Evolutionary conservation across 2,888 invertebrate genomes (phyloP).

Genomic region (Lochmaea crataegi): DNA sequence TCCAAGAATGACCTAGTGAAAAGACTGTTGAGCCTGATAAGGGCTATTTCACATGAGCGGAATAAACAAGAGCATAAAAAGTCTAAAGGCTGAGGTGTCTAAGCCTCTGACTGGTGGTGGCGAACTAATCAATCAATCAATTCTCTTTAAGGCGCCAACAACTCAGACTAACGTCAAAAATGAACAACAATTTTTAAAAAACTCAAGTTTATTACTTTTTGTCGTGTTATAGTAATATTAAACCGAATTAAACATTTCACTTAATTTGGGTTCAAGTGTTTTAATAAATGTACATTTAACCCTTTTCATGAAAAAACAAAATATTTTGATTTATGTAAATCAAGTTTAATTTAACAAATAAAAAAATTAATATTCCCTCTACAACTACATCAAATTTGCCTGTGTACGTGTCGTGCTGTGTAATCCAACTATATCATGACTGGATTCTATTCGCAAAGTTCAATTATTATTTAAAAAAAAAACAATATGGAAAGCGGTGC

Average conservation of each 20-base stretch:
- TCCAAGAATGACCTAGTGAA: too few species aligned
- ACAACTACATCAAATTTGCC: neutral
- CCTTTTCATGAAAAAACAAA: neutral
- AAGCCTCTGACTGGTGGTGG: too few species aligned
- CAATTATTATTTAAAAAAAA: conserved; percentile 49
- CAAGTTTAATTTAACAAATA: too few species aligned
- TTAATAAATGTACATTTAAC: neutral
- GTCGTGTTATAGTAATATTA: neutral
- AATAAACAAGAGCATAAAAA: too few species aligned
- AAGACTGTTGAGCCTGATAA: too few species aligned
- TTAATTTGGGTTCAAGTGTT: neutral
- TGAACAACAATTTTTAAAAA: neutral
- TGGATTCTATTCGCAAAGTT: conserved; percentile 36
- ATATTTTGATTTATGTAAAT: neutral
- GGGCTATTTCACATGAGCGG: too few species aligned
- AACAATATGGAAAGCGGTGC: conserved; percentile 46
- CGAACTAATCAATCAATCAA: too few species aligned
- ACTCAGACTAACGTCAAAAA: too few species aligned
- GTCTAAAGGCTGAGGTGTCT: too few species aligned
- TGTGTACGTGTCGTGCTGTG: neutral
- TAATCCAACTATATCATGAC: conserved; percentile 34
- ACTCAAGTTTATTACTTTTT: neutral
- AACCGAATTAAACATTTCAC: too few species aligned
- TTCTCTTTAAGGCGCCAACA: too few species aligned
- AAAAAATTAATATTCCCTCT: neutral